Conservation (phyloP, 1,140 invertebrate species). For the Caenorhabditis inopinata region DNA sequence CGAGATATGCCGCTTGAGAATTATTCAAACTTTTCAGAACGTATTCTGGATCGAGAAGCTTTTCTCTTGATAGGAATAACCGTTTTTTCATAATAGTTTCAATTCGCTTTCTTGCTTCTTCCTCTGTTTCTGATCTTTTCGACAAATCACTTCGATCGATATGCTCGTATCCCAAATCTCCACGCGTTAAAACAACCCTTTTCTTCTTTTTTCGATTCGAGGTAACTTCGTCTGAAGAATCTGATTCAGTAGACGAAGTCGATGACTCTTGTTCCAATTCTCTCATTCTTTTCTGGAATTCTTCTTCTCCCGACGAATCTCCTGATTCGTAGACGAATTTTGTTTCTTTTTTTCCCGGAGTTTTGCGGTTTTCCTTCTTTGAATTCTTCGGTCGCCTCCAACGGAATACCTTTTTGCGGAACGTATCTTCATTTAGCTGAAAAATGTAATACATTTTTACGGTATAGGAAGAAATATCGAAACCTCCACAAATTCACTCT, state of each 20-base stretch:
- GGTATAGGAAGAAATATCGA: no score
- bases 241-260: not conserved
- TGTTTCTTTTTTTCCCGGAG: not conserved
- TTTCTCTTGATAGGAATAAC: not conserved
- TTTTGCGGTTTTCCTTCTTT: not conserved
- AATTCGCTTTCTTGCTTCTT: not conserved
- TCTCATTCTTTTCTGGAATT: not conserved
- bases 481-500: not conserved
- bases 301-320: not conserved
- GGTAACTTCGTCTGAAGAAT: not conserved
- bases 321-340: not conserved
- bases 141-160: not conserved
- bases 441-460: no score
- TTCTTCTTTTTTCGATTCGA: not conserved
- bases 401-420: not conserved
- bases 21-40: not conserved
- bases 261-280: not conserved
- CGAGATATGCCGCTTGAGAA: not conserved
- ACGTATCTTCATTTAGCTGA: not conserved
- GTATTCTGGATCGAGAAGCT: not conserved
- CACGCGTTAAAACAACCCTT: not conserved
- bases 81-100: not conserved
- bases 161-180: not conserved
- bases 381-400: not conserved
- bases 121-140: not conserved